phyloP scores from a whole-genome alignment of 2,797 vertebrate species.

The Melanotaenia parkinsoni region DNA sequence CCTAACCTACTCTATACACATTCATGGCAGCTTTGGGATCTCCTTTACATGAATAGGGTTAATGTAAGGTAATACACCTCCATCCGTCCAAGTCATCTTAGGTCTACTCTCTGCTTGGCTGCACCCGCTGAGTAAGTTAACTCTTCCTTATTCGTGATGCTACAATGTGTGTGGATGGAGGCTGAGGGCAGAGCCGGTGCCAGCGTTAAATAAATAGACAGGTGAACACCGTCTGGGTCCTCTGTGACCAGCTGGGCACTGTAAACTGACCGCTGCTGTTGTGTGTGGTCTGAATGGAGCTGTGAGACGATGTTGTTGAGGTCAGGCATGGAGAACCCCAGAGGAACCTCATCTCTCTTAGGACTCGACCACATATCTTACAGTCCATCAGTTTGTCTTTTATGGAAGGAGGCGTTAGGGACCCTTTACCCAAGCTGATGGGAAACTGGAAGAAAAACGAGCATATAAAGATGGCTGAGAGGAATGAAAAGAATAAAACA shows the following conservation, averaged over 20 bases:
- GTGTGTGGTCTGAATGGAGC: conserved; percentile 77
- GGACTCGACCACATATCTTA: conserved; percentile 48
- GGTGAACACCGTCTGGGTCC: conserved; percentile 62
- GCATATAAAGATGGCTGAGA: conserved; percentile 16
- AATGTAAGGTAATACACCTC: conserved; percentile 72
- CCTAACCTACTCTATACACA: conserved; percentile 27
- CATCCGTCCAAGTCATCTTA: conserved; percentile 67
- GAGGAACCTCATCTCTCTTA: conserved; percentile 44
- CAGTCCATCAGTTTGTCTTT: conserved; percentile 47
- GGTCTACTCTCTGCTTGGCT: conserved; percentile 67
- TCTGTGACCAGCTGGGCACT: conserved; percentile 63
- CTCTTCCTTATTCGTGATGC: conserved; percentile 50
- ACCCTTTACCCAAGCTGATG: conserved; percentile 59
- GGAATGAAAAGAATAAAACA: conserved; percentile 15
- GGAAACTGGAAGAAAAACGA: conserved; percentile 37
- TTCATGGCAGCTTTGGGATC: conserved; percentile 36
- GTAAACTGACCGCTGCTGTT: conserved; percentile 76
- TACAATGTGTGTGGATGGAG: conserved; percentile 28
- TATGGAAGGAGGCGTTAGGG: conserved; percentile 38
- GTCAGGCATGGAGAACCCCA: conserved; percentile 61
- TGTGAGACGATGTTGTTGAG: conserved; percentile 60
- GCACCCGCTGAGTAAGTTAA: conserved; percentile 67
- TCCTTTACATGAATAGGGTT: conserved; percentile 59
- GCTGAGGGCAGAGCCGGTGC: conserved; percentile 46
- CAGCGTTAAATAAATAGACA: conserved; percentile 67